phyloP scores from a whole-genome alignment of 2,797 vertebrate genomes.

The Galagoides demidoff region DNA sequence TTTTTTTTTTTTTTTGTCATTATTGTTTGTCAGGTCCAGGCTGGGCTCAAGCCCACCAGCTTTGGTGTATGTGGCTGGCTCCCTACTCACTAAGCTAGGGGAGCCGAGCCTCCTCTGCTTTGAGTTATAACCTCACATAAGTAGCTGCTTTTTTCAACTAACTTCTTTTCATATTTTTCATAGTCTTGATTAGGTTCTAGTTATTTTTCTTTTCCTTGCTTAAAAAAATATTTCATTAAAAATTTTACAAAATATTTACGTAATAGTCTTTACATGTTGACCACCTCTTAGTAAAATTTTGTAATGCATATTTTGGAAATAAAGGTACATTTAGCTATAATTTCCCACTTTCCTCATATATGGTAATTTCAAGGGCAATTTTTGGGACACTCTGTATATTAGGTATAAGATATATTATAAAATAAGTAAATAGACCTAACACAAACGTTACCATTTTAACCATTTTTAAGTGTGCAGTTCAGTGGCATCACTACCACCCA shows the following conservation, averaged over 20 bases:
- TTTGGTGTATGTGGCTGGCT: too few relatives aligned
- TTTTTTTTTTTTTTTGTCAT: too few relatives aligned
- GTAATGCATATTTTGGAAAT: too few relatives aligned
- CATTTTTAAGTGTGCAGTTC: background rate
- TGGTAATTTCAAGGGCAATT: too few relatives aligned
- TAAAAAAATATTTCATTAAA: background rate
- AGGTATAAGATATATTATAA: background rate
- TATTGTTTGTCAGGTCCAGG: too few relatives aligned
- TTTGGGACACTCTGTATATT: background rate
- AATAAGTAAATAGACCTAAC: background rate
- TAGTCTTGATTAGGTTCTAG: background rate
- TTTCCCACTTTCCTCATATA: too few relatives aligned
- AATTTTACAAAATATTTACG: too few relatives aligned
- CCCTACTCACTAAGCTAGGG: too few relatives aligned
- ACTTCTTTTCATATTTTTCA: slow-evolving; percentile 9
- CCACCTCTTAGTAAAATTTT: too few relatives aligned
- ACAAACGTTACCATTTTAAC: background rate
- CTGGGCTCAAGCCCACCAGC: too few relatives aligned
- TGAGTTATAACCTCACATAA: background rate
- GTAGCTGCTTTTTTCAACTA: background rate
- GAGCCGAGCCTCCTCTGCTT: background rate
- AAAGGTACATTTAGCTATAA: too few relatives aligned
- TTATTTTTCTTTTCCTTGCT: background rate
- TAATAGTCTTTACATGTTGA: too few relatives aligned
- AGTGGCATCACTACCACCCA: background rate